Evolutionary conservation across 2,113 vertebrate species (phyloP).

Genomic region (Nyctibius bracteatus): DNA sequence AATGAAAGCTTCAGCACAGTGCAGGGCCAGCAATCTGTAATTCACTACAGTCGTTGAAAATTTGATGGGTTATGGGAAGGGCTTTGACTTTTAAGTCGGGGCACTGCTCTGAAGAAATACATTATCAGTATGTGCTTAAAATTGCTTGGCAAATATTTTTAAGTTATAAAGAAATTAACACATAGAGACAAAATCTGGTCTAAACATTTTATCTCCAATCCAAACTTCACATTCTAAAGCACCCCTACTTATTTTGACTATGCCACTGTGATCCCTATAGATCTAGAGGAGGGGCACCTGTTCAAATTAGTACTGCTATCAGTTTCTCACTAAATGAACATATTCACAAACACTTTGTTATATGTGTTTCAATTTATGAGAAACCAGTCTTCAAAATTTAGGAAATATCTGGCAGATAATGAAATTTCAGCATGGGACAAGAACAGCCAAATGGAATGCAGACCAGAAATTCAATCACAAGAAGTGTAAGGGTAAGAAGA

Average conservation of each 20-base stretch:
- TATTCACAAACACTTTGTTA: neutral
- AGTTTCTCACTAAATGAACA: neutral
- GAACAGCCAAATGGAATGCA: neutral
- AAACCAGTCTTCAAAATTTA: neutral
- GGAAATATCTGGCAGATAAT: neutral
- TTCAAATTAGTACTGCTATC: neutral
- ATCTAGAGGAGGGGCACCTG: neutral
- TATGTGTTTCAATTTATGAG: neutral
- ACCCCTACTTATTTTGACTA: neutral
- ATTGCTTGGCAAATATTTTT: neutral
- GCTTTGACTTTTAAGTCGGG: neutral
- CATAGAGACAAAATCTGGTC: neutral
- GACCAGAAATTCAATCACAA: conserved; percentile 4
- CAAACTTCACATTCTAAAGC: neutral
- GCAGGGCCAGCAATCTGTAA: neutral
- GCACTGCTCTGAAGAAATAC: neutral
- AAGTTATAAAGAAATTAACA: conserved; percentile 20
- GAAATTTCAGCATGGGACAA: neutral
- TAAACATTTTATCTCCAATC: neutral
- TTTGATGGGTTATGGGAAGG: neutral
- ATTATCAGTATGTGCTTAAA: neutral
- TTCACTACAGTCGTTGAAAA: neutral
- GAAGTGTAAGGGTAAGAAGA: neutral
- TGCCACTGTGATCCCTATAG: neutral
- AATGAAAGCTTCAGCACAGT: neutral